A percentile compares a stretch with the other conserved stretches of the same genome.
phyloP scores from a whole-genome alignment of 2,888 invertebrate species.

The Andrena hattorfiana region DNA sequence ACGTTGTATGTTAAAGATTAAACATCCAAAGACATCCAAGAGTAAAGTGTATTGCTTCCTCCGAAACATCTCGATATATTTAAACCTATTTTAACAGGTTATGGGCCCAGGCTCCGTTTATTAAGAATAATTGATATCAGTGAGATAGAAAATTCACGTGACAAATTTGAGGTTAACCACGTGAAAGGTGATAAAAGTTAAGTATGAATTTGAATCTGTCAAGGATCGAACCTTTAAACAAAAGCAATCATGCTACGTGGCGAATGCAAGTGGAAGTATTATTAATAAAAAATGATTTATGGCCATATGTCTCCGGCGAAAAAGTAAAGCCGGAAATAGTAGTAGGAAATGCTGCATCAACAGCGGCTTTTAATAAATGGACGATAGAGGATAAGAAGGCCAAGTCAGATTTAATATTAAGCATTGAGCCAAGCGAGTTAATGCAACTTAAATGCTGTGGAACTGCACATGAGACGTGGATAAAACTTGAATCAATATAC shows the following conservation, averaged over 20 bases:
- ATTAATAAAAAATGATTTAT: slow-evolving; percentile 3
- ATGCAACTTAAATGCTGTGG: slow-evolving; percentile 8
- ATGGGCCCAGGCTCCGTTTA: too few relatives aligned
- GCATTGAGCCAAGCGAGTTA: neutral
- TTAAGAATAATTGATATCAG: too few relatives aligned
- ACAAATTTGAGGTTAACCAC: too few relatives aligned
- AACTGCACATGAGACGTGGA: neutral
- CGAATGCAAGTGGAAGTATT: slow-evolving; percentile 10
- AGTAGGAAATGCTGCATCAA: neutral
- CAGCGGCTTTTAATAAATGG: neutral
- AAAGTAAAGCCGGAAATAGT: neutral
- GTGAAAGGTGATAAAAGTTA: too few relatives aligned
- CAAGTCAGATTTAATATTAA: slow-evolving; percentile 7
- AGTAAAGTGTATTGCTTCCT: too few relatives aligned
- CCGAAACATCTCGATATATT: too few relatives aligned
- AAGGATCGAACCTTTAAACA: neutral
- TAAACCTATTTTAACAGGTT: too few relatives aligned
- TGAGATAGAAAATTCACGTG: too few relatives aligned
- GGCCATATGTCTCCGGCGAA: neutral
- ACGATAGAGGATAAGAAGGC: neutral
- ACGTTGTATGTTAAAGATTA: too few relatives aligned
- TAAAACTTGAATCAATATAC: slow-evolving; percentile 2
- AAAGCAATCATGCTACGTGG: slow-evolving; percentile 7
- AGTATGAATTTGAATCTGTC: too few relatives aligned
- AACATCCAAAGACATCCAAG: too few relatives aligned